Base-by-base conservation (phyloP, 1,140 invertebrate species). In the Wiebesia pumilae region DNA sequence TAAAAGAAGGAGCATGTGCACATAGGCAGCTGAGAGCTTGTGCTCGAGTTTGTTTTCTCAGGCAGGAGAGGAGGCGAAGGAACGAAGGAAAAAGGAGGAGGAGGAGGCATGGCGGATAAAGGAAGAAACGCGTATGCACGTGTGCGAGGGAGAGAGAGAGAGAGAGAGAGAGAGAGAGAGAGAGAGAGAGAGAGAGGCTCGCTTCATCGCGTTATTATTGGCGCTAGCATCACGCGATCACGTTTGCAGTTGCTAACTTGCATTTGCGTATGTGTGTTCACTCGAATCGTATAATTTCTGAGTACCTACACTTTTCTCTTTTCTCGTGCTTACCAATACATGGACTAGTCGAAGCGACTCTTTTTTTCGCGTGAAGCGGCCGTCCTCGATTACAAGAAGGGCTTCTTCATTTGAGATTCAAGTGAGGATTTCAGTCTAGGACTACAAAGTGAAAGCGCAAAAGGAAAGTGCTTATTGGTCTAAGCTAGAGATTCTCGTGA, bases 11-110 rank as follows among this genome's bases (percentile, higher is more conserved):
- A 79, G 47, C 38, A 47, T 24, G 2, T 4, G 47, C 19, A n/a
- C 54, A 35, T 16, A 14, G 54, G 77, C 47, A 16, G 77, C 54
- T 27, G 33, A 30, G n/a, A 65, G 71, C 71, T 27, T 21, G 77
- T 58, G 84, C 84, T 73, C 79, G 65, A 81, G 84, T 86, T 86
- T 86, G 85, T 82, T 86, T 86, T 86, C 85, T 86, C 69, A 86
- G 84, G 78, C 83, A 43, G 67, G 19, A 1, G 69, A 30, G 78
- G 75, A 43, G 67, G 4, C 12, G 69, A 30, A n/a, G 27, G 54
- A 35, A 47, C 6, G 30, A 9, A 24, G 40, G 40, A 27, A 43
- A 40, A 77, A n/a, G n/a, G n/a, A n/a, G n/a, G n/a, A 12, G 24
- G n/a, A 47, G 40, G 73, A 47, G 21, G 0, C 38, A 47, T n/a